These are phyloP conservation scores for Calcarius ornatus DNA, from an alignment of 2,113 vertebrate genomes.

Conservation along the genomic window DNA sequence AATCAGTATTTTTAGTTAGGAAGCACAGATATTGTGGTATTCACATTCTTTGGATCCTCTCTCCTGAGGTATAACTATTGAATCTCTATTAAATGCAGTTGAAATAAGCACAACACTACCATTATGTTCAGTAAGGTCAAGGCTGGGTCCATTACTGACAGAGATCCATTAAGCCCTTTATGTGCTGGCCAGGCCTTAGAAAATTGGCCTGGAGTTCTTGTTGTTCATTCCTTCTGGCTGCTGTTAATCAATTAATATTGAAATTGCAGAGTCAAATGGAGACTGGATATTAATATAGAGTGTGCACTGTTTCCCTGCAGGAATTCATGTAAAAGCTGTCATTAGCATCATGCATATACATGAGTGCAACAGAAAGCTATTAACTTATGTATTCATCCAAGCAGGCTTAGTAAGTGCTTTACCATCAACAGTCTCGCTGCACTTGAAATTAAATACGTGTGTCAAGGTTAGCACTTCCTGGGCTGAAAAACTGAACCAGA, in stretches of 20 bases:
- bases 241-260: constrained; percentile 49
- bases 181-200: not conserved
- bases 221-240: constrained; percentile 16
- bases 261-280: not conserved
- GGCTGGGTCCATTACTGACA: not conserved
- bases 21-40: not conserved
- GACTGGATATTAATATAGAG: not conserved
- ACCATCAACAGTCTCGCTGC: not conserved
- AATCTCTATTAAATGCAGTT: not conserved
- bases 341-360: constrained; percentile 53
- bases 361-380: constrained; percentile 39
- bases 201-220: not conserved
- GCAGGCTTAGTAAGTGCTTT: constrained; percentile 40
- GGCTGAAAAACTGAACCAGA: constrained; percentile 5
- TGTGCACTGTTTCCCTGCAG: not conserved
- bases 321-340: constrained; percentile 43
- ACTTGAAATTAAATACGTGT: constrained; percentile 30
- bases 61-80: not conserved
- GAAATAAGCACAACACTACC: not conserved
- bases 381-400: constrained; percentile 24
- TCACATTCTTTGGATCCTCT: not conserved
- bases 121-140: constrained; percentile 1
- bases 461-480: constrained; percentile 24
- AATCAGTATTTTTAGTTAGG: not conserved
- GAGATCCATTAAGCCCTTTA: not conserved